phyloP scores from a whole-genome alignment of 2,113 vertebrate genomes.

The Narcine bancroftii region DNA sequence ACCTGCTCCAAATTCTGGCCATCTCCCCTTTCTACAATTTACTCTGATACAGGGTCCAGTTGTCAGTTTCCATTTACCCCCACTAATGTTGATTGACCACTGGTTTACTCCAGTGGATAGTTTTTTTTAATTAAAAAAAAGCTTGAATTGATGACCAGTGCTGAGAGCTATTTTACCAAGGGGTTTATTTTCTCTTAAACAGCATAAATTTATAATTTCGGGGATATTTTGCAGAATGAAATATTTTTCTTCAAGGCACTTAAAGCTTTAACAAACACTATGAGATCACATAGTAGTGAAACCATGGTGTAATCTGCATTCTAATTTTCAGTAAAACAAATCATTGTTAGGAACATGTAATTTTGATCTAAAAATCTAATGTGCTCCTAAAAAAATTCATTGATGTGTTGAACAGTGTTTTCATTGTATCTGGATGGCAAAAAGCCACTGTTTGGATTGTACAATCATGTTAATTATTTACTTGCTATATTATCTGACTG shows the following conservation, averaged over 20 bases:
- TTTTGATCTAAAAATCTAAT: conserved; percentile 4
- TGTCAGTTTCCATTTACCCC: too few species aligned
- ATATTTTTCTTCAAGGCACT: not conserved
- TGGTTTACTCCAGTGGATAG: too few species aligned
- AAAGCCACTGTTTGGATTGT: not conserved
- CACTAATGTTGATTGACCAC: too few species aligned
- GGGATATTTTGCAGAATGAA: not conserved
- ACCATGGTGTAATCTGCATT: not conserved
- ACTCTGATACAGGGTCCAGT: too few species aligned
- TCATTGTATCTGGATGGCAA: not conserved
- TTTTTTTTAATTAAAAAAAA: too few species aligned
- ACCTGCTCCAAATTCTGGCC: too few species aligned
- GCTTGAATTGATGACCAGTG: not conserved
- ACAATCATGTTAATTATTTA: not conserved
- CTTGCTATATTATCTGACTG: not conserved
- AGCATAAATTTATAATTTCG: not conserved
- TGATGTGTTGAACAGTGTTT: not conserved
- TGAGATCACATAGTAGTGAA: not conserved
- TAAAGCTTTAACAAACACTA: not conserved
- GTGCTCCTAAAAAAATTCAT: not conserved
- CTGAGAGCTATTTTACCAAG: not conserved
- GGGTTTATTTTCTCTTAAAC: not conserved
- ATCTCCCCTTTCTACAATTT: too few species aligned
- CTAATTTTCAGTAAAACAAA: not conserved
- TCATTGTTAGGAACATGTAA: not conserved